These are phyloP conservation scores for Sylvia atricapilla DNA, from an alignment of 2,113 vertebrate species.

Conservation along the genomic window DNA sequence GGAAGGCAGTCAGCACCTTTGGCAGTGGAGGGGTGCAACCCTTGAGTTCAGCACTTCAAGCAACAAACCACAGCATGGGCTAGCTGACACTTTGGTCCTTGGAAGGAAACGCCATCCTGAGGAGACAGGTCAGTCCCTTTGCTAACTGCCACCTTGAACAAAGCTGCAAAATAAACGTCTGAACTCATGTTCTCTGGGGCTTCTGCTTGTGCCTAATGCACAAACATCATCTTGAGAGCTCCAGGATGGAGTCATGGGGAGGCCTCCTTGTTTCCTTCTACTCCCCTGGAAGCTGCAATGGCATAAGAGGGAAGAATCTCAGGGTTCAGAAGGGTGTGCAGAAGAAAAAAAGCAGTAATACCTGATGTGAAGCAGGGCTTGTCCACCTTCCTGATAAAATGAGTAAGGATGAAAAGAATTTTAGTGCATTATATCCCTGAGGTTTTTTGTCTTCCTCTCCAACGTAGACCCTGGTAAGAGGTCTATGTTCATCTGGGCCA, in stretches of 20 bases:
- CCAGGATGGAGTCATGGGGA: fast-evolving
- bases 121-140: background rate
- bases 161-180: background rate
- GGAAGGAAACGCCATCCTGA: background rate
- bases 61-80: background rate
- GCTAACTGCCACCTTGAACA: background rate
- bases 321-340: background rate
- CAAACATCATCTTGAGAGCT: background rate
- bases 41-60: background rate
- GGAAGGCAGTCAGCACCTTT: background rate
- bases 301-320: background rate
- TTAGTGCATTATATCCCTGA: background rate
- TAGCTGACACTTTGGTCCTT: background rate
- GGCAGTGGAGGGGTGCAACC: background rate
- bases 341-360: fast-evolving
- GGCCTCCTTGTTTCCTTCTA: background rate
- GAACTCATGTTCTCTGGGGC: fast-evolving
- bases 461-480: too few species aligned
- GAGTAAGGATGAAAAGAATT: background rate
- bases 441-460: background rate
- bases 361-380: background rate
- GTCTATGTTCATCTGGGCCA: background rate
- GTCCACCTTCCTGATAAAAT: fast-evolving
- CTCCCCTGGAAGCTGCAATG: fast-evolving
- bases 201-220: background rate